Evolutionary conservation across 2,888 invertebrate species (phyloP).

Genomic region (Sarcophaga carnaria): DNA sequence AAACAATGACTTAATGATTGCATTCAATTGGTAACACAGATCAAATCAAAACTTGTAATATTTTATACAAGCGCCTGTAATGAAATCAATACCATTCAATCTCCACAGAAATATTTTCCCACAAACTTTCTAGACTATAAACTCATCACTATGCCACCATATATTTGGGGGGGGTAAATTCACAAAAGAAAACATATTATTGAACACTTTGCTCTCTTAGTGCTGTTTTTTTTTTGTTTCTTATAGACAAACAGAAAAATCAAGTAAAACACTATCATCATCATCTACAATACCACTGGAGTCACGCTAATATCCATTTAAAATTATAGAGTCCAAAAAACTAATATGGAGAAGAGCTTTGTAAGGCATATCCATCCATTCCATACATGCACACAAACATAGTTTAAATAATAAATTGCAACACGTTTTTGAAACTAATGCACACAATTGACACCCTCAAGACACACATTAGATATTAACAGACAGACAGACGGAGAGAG

Average conservation of each 20-base stretch:
- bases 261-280: conserved; percentile 16
- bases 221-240: background rate
- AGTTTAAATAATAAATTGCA: conserved; percentile 66
- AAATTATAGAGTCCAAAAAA: conserved; percentile 73
- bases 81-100: no score
- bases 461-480: conserved; percentile 74
- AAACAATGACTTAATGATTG: no score
- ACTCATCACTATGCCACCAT: background rate
- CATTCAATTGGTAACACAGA: no score
- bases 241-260: background rate
- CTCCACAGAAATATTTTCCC: background rate
- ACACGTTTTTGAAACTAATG: conserved; percentile 70
- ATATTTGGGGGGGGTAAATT: no score
- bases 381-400: conserved; percentile 46
- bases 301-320: conserved; percentile 67
- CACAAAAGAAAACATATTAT: no score
- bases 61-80: no score
- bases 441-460: conserved; percentile 79
- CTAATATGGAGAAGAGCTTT: conserved; percentile 20
- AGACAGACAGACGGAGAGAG: background rate
- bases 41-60: no score
- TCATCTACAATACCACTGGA: background rate
- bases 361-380: no score
- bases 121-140: background rate
- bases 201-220: background rate